Percentiles rank a stretch among this genome's conserved stretches.
These are phyloP conservation scores for Prunella strophiata DNA, from an alignment of 2,797 vertebrate genomes.

Conservation along the genomic window DNA sequence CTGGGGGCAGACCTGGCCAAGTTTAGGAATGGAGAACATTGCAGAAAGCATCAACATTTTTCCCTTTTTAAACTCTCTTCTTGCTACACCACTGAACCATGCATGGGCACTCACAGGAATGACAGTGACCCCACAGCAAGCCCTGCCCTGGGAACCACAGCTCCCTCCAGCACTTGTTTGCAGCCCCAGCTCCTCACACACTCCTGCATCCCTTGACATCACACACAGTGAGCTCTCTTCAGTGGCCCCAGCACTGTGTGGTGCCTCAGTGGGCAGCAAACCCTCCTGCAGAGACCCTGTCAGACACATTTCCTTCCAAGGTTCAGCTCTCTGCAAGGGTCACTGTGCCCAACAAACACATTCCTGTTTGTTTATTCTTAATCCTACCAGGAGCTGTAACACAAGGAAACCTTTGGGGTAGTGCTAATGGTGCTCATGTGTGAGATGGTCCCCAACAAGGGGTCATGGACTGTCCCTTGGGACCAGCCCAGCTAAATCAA, in stretches of 20 bases:
- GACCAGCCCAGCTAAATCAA: neutral
- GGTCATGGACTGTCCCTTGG: neutral
- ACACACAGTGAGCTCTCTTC: accelerated
- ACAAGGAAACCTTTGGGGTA: neutral
- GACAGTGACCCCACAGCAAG: accelerated
- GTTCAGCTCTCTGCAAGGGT: accelerated
- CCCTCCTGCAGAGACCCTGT: neutral
- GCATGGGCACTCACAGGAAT: accelerated
- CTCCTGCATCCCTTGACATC: neutral
- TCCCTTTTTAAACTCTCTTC: neutral
- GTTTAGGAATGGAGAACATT: neutral
- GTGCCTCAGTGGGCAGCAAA: neutral
- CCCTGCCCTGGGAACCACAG: neutral
- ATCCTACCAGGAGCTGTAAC: neutral
- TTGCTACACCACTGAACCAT: neutral
- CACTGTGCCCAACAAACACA: neutral
- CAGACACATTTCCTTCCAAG: neutral
- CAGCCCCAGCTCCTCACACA: accelerated
- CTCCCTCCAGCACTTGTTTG: neutral
- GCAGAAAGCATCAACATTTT: neutral
- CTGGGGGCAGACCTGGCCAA: neutral
- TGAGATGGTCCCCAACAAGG: neutral
- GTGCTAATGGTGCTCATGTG: neutral
- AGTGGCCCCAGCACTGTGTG: accelerated
- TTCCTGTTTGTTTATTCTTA: neutral